Evolutionary conservation across 2,888 invertebrate species (phyloP), one percentile per base, ranked within the genome.

Genomic region (Hipparchia semele): DNA sequence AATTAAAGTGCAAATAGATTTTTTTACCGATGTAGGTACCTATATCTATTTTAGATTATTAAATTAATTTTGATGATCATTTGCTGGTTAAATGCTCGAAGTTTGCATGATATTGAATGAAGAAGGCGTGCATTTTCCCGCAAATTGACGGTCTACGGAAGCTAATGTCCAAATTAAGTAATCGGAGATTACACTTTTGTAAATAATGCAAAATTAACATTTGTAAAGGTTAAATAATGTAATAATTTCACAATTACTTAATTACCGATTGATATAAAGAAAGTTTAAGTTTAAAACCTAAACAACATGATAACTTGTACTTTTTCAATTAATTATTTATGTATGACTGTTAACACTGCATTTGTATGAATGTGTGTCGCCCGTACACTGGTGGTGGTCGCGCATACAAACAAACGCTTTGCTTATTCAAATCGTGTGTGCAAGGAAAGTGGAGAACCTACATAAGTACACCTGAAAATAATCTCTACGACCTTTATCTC

Each of bases 371-470:
- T 74, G 71, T 74, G 73, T 64, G 72, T 70, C 64, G 74, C 61
- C 58, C 69, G 45, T 61, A 64, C 64, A 70, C 58, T 72, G 68
- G 75, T 72, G 68, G 75, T 45, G 64, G 56, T 75, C 51, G 69
- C 71, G 78, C 79, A 78, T 79, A 79, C 76, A 73, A 77, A 80
- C 73, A 59, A 61, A 51, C 9, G 13, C 64, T 76, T 74, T 74
- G 71, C 73, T 66, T 71, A 80, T 79, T 75, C 80, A 74, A 60
- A 72, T 70, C 75, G 77, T 71, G 78, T 76, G 59, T 67, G 70
- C 76, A 74, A 79, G 73, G 80, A 80, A 80, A 80, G 80, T 80
- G 79, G 79, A 79, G 74, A 68, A 77, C 75, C 75, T 76, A 68
- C 73, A 10, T 9, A 6, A 33, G 56, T 10, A 33, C 59, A 56